Conservation (phyloP, 2,113 vertebrate genomes). For the Anguilla japonica region DNA sequence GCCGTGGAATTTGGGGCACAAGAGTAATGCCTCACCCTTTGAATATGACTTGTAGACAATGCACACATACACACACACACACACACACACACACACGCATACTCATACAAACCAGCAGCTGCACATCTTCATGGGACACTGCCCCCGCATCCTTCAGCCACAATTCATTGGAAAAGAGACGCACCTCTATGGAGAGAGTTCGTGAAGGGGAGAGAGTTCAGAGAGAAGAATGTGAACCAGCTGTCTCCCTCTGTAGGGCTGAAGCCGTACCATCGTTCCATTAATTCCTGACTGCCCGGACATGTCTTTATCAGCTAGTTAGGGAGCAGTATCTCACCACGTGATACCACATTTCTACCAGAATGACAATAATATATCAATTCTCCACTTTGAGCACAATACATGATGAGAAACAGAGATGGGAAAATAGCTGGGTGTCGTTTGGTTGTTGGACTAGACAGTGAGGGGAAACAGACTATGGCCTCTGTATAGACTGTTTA, state of each 20-base stretch:
- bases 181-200: neutral
- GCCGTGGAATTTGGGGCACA: neutral
- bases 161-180: neutral
- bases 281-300: neutral
- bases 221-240: neutral
- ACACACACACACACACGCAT: neutral
- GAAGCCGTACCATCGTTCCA: neutral
- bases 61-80: neutral
- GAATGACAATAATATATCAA: constrained; percentile 4
- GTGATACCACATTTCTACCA: neutral
- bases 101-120: constrained; percentile 19
- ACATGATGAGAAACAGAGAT: neutral
- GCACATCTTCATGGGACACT: constrained; percentile 17
- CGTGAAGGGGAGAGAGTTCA: neutral
- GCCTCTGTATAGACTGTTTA: neutral
- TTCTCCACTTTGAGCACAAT: neutral
- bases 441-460: neutral
- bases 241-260: neutral
- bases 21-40: neutral
- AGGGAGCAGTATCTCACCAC: neutral
- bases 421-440: neutral
- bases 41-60: neutral
- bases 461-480: constrained; percentile 9
- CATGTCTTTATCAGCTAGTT: constrained; percentile 5
- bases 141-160: neutral